Base-by-base conservation (phyloP, 2,113 vertebrate species). In the Lampris megalopsis region DNA sequence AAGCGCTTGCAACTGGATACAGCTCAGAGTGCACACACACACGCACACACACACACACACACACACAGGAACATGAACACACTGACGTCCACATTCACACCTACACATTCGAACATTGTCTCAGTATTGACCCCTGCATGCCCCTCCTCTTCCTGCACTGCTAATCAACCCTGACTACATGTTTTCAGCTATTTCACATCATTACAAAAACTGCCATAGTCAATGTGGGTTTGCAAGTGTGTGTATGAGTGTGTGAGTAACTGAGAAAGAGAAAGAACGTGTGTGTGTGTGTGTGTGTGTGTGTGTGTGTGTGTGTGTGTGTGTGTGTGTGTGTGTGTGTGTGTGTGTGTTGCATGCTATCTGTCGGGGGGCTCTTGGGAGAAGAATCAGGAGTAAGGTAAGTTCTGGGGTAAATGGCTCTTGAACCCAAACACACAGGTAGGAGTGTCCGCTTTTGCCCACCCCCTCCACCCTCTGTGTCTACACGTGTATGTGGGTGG, bases 371-470 rank as follows among this genome's bases (percentile, higher is more conserved):
- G 85, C 87, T 88, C 88, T 74, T 64, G 83, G 87, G 79, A 90
- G 88, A 86, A 77, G 85, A 86, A 82, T 84, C 90, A 38, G 79
- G 88, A 73, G 72, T 81, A 79, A 93, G 94, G 94, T 95, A 94
- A 95, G 94, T 95, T 81, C 66, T 83, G 89, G 92, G 93, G 81
- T 90, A 84, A 90, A 82, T 73, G 91, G 88, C 88, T 87, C 88
- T 86, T 78, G 86, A 91, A 90, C 88, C 86, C 91, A 84, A 91
- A 89, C 59, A 52, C 79, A 74, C 91, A 95, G 94, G 94, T 95
- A 94, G 93, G 94, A 92, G 75, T 79, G 81, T 88, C 60, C 87
- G 78, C 83, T 69, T 86, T 73, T 56, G 48, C 75, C 71, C 64
- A 75, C 72, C 61, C 13, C 71, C 42, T 53, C 60, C 68, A 70